These are phyloP conservation scores for Serranus cabrilla DNA, from an alignment of 2,797 vertebrate genomes.

Conservation along the genomic window DNA sequence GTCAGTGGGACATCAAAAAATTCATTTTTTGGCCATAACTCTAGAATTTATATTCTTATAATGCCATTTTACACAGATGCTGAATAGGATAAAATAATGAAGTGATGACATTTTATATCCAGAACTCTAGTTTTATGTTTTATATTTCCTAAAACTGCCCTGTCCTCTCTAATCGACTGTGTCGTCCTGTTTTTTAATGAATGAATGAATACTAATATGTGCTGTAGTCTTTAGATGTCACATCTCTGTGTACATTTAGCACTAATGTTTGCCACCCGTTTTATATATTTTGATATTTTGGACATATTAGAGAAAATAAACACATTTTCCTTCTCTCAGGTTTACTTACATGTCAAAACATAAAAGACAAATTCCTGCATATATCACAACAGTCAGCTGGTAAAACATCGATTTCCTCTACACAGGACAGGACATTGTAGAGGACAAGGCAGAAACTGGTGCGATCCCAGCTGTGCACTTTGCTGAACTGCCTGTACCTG, in stretches of 20 bases:
- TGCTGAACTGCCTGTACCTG: constrained; percentile 30
- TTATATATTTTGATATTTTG: not conserved
- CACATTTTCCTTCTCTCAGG: too few species aligned
- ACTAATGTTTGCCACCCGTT: constrained; percentile 22
- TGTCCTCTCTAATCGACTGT: constrained; percentile 36
- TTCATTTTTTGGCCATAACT: too few species aligned
- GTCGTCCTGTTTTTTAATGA: constrained; percentile 33
- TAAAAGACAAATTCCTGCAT: constrained; percentile 17
- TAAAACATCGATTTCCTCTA: constrained; percentile 14
- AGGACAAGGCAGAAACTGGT: constrained; percentile 19
- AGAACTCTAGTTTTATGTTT: constrained; percentile 12
- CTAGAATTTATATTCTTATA: too few species aligned
- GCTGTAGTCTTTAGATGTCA: constrained; percentile 29
- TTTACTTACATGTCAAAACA: constrained; percentile 12
- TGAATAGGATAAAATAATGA: too few species aligned
- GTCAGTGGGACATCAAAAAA: too few species aligned
- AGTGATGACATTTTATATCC: not conserved
- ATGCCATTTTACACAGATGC: too few species aligned
- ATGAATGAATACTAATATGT: constrained; percentile 26
- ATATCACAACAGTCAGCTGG: constrained; percentile 6
- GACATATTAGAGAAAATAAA: not conserved
- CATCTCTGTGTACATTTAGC: constrained; percentile 36
- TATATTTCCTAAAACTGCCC: constrained; percentile 24
- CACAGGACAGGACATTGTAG: constrained; percentile 17
- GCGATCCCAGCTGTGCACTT: constrained; percentile 25